A percentile compares a stretch with the other conserved stretches of the same genome.
These are phyloP conservation scores for Zaprionus taronus DNA, from an alignment of 1,140 invertebrate genomes.

Conservation along the genomic window DNA sequence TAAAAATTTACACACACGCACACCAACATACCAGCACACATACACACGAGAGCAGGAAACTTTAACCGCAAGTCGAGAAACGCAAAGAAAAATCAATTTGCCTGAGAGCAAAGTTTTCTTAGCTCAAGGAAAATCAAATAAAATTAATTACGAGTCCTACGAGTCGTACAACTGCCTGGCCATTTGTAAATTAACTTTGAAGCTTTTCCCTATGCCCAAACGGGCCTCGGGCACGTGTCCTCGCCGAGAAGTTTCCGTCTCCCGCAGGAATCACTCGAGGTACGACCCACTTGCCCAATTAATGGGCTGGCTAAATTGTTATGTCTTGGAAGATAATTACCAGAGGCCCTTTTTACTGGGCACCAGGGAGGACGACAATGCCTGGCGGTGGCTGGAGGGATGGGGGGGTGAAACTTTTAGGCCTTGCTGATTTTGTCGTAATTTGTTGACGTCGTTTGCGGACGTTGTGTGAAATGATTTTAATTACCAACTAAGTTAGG, in stretches of 20 bases:
- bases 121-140: conserved; percentile 68
- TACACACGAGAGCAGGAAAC: conserved; percentile 17
- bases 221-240: conserved; percentile 61
- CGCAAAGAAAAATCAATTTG: conserved; percentile 72
- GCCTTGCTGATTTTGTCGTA: conserved; percentile 33
- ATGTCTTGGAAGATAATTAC: conserved; percentile 83
- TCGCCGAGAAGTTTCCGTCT: not conserved
- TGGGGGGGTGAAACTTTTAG: conserved; percentile 14
- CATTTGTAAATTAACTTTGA: conserved; percentile 79
- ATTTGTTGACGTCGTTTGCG: conserved; percentile 70
- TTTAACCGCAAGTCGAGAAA: conserved; percentile 32
- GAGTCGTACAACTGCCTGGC: conserved; percentile 58
- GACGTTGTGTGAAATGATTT: conserved; percentile 81
- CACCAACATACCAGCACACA: conserved; percentile 37
- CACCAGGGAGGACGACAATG: not conserved
- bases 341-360: conserved; percentile 54
- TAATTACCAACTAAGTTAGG: conserved; percentile 60
- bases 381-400: accelerated
- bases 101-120: conserved; percentile 71
- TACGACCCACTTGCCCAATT: conserved; percentile 58
- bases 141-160: conserved; percentile 83
- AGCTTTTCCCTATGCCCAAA: conserved; percentile 16
- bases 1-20: conserved; percentile 70
- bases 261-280: conserved; percentile 27
- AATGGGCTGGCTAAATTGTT: conserved; percentile 81